Percentiles rank a stretch among this genome's conserved stretches.
These are phyloP conservation scores for Nomada lathburiana DNA, from an alignment of 2,888 invertebrate genomes.

Conservation along the genomic window DNA sequence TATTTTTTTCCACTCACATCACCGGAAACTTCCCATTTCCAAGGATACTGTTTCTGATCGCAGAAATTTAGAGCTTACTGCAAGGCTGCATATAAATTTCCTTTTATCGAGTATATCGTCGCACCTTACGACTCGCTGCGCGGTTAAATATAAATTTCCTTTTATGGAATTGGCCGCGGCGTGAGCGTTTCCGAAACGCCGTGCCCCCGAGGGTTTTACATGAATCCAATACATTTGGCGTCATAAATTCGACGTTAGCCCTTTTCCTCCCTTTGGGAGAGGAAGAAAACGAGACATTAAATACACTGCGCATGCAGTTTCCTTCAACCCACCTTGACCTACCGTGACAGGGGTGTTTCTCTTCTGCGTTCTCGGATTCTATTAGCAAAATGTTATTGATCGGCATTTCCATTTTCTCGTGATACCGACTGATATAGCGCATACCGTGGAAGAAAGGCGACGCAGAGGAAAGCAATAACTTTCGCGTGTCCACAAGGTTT, in stretches of 20 bases:
- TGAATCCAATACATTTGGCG: constrained; percentile 24
- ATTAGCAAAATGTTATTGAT: too few relatives aligned
- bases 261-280: background rate
- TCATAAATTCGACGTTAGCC: constrained; percentile 10
- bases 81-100: constrained; percentile 47
- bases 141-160: constrained; percentile 57
- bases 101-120: constrained; percentile 54
- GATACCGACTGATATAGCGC: too few relatives aligned
- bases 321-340: background rate
- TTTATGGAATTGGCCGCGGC: constrained; percentile 53
- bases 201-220: constrained; percentile 14
- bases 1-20: constrained; percentile 18
- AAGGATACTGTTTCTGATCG: constrained; percentile 31
- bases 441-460: too few relatives aligned
- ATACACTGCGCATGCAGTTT: background rate
- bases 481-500: too few relatives aligned
- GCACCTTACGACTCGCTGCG: constrained; percentile 31
- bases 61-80: constrained; percentile 16
- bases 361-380: too few relatives aligned
- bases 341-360: too few relatives aligned
- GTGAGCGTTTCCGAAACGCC: background rate
- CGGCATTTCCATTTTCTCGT: too few relatives aligned
- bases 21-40: constrained; percentile 26
- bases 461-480: too few relatives aligned
- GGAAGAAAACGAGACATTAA: background rate